These are phyloP conservation scores for Bombus pascuorum DNA, from an alignment of 1,140 invertebrate genomes.

Conservation along the genomic window DNA sequence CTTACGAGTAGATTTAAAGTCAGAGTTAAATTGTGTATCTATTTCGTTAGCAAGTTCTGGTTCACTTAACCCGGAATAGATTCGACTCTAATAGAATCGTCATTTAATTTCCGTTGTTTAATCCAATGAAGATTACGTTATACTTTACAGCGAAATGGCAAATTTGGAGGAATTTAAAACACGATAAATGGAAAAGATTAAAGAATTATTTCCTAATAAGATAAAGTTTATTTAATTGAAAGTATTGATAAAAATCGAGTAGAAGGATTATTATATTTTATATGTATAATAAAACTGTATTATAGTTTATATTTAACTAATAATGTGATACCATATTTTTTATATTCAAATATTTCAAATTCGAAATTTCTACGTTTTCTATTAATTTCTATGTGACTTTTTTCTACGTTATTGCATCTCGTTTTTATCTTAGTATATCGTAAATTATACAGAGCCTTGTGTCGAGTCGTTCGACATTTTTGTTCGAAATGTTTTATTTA, in stretches of 20 bases:
- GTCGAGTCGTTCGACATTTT: not conserved
- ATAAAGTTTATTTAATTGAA: not conserved
- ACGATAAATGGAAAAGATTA: not conserved
- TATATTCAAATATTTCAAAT: not conserved
- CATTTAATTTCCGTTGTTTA: slow-evolving; percentile 1
- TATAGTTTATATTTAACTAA: not conserved
- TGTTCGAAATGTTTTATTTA: slow-evolving; percentile 20
- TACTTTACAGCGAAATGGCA: not conserved
- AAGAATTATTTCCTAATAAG: not conserved
- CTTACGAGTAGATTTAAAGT: not conserved
- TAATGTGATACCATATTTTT: not conserved
- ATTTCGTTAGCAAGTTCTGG: not conserved
- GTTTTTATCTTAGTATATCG: not conserved
- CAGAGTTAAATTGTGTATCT: slow-evolving; percentile 5
- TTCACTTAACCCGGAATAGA: slow-evolving; percentile 18
- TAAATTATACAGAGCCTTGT: not conserved
- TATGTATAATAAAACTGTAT: too few relatives aligned
- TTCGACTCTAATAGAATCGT: slow-evolving; percentile 5
- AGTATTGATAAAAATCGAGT: not conserved
- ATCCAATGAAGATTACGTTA: not conserved
- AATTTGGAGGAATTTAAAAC: not conserved
- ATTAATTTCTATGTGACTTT: not conserved
- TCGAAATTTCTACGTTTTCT: not conserved
- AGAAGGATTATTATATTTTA: too few relatives aligned
- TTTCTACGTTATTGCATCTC: not conserved